phyloP scores from a whole-genome alignment of 2,888 invertebrate species.

The Drosophila eohydei region DNA sequence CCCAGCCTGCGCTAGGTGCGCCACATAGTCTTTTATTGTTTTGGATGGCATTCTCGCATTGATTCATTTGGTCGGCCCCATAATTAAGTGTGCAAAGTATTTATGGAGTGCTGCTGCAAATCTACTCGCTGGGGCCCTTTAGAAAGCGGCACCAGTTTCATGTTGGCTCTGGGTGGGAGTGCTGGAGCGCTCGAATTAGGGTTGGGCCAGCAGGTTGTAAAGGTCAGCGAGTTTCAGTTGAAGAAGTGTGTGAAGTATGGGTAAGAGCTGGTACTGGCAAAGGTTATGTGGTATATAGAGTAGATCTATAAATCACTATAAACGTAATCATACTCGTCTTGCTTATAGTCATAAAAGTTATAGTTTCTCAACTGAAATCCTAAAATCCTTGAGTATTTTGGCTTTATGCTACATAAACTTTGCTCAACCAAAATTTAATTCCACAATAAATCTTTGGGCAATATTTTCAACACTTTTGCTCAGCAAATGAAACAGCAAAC shows the following conservation, averaged over 20 bases:
- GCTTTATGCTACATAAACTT: background rate
- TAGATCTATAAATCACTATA: no score
- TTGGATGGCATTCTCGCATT: conserved; percentile 59
- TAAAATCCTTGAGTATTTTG: background rate
- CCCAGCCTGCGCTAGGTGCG: conserved; percentile 51
- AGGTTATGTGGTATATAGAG: background rate
- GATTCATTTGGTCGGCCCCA: conserved; percentile 67
- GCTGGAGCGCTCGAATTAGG: background rate
- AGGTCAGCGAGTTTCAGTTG: conserved; percentile 23
- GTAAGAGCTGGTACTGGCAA: background rate
- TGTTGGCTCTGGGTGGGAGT: conserved; percentile 2
- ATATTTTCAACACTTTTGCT: conserved; percentile 21
- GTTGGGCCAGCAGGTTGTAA: conserved; percentile 30
- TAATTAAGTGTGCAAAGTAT: conserved; percentile 46
- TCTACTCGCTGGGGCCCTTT: conserved; percentile 26
- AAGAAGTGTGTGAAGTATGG: background rate
- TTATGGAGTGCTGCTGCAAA: conserved; percentile 65
- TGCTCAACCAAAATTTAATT: background rate
- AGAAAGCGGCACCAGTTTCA: conserved; percentile 38
- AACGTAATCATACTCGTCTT: background rate
- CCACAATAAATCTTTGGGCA: conserved; percentile 20
- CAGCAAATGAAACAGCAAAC: conserved; percentile 3
- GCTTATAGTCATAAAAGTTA: background rate
- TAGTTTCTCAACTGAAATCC: background rate
- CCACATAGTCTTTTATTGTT: conserved; percentile 20